Conservation (phyloP, 2,113 vertebrate species). For the Gnathonemus echidnorhynchus region DNA sequence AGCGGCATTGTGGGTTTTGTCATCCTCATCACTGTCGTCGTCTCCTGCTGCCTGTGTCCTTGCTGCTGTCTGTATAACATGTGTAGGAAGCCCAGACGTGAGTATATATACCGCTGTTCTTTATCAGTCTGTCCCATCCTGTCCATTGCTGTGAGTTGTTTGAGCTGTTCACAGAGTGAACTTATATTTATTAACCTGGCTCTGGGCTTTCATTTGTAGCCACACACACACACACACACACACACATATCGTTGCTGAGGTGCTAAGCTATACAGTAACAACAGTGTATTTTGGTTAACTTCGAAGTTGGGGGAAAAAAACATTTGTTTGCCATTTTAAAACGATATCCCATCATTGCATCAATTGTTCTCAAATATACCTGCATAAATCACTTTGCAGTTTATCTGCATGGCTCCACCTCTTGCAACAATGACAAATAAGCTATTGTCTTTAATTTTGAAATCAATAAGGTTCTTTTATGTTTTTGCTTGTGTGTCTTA, state of each 20-base stretch:
- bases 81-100: constrained; percentile 71
- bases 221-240: no score
- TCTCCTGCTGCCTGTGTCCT: constrained; percentile 80
- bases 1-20: constrained; percentile 30
- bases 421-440: not conserved
- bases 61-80: constrained; percentile 87
- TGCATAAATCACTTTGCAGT: not conserved
- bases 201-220: not conserved
- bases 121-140: not conserved
- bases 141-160: not conserved
- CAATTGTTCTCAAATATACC: not conserved
- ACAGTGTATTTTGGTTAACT: not conserved
- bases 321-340: not conserved
- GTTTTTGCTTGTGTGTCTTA: not conserved
- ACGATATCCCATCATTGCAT: not conserved
- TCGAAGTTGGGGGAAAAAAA: not conserved
- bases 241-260: not conserved
- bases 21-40: constrained; percentile 51
- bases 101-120: constrained; percentile 43
- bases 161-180: not conserved
- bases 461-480: not conserved
- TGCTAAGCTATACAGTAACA: not conserved
- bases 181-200: not conserved
- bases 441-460: not conserved
- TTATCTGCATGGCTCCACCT: no score